Evolutionary conservation across 2,888 invertebrate species (phyloP), one percentile per base, ranked within the genome.

Genomic region (Rhamphomyia laevipes): DNA sequence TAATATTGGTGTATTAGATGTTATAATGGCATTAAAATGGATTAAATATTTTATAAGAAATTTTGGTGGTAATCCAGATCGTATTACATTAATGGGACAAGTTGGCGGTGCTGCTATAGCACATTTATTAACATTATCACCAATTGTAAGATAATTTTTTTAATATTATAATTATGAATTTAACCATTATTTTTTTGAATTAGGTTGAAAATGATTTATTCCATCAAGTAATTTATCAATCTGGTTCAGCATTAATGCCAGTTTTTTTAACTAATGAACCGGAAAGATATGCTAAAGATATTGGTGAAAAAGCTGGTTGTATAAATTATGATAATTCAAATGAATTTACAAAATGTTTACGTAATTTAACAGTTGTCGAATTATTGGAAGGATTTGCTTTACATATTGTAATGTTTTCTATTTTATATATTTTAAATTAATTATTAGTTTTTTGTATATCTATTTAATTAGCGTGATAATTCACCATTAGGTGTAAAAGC

Each of bases 1-100:
- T 17, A 78, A 78, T 57, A 74, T 72, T 48, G 77, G 74, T 1
- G 64, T 77, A 7, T 61, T 74, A 44, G 77, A 77, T 55, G 68
- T 73, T 31, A 63, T 74, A 33, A 52, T 73, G 47, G 75, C 75
- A 0, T 58, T 77, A 44, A 61, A 72, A 46, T 77, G 73, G 73
- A 64, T 71, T 7, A 65, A 71, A 45, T 66, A 74, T 55, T 66
- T 66, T 17, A 73, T 76, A n/a, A 56, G 58, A 27, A 55, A 63
- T 49, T 77, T 77, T 53, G 74, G 76, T 11, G 77, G 77, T 1
- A 72, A 77, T 60, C 64, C 72, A 1, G 53, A 53, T 12, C 62
- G 59, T 21, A 67, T 77, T 0, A 77, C 77, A 1, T 60, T 77
- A 12, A 70, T 73, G 33, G 77, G 77, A 0, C 74, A 77, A 56